These are phyloP conservation scores for Hylia prasina DNA, from an alignment of 2,113 vertebrate genomes.

Conservation along the genomic window DNA sequence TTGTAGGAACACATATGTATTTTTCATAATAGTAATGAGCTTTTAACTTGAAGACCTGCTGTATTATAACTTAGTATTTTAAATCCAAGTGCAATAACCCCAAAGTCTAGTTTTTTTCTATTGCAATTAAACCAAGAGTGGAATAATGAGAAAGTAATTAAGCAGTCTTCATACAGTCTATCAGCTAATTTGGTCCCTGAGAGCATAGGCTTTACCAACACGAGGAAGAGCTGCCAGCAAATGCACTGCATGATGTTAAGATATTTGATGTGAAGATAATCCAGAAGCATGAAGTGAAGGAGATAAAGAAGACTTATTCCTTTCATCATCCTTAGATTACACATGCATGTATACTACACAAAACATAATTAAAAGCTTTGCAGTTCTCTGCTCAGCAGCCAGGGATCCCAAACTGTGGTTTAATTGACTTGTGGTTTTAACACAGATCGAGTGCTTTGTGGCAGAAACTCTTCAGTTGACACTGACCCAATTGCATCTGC, in stretches of 20 bases:
- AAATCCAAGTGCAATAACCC: background rate
- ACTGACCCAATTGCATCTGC: background rate
- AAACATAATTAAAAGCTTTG: background rate
- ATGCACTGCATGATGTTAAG: background rate
- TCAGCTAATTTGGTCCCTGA: background rate
- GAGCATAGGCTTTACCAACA: background rate
- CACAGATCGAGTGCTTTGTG: accelerated
- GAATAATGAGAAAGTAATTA: background rate
- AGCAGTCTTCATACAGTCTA: background rate
- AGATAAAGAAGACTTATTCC: background rate
- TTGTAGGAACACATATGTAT: background rate
- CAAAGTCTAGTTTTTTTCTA: background rate
- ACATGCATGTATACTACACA: background rate
- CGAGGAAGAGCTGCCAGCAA: background rate
- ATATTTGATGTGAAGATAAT: background rate
- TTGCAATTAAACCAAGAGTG: background rate
- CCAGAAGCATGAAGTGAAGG: background rate
- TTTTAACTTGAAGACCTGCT: background rate
- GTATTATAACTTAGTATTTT: background rate
- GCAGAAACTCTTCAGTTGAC: background rate
- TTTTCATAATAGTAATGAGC: background rate
- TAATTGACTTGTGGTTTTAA: background rate
- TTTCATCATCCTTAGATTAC: background rate
- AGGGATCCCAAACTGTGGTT: background rate
- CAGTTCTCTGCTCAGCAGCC: background rate